Evolutionary conservation across 2,113 vertebrate species (phyloP).

Genomic region (Mustela lutreola): DNA sequence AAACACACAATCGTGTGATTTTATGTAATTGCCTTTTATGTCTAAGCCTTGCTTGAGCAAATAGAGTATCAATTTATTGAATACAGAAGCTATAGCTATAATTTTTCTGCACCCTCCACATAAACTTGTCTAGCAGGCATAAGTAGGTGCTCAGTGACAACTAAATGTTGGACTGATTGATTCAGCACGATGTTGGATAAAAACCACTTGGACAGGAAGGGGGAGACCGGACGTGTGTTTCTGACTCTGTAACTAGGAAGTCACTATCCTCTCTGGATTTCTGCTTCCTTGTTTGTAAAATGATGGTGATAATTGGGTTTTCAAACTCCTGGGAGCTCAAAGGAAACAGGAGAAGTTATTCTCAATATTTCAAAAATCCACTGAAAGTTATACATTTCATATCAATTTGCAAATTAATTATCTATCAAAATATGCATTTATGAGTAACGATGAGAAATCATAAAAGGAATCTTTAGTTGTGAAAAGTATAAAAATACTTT

Average conservation of each 20-base stretch:
- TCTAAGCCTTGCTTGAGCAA: constrained; percentile 56
- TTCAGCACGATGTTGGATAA: background rate
- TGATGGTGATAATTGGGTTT: constrained; percentile 69
- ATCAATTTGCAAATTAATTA: constrained; percentile 25
- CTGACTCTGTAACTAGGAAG: constrained; percentile 20
- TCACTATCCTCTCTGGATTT: constrained; percentile 55
- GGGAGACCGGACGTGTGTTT: background rate
- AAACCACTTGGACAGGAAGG: background rate
- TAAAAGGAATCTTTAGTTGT: constrained; percentile 6
- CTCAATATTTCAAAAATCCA: constrained; percentile 63
- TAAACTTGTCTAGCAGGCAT: background rate
- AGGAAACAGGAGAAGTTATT: constrained; percentile 69
- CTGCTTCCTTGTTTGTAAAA: constrained; percentile 61
- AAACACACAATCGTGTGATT: constrained; percentile 48
- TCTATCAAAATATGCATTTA: constrained; percentile 59
- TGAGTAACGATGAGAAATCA: constrained; percentile 6
- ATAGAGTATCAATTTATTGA: constrained; percentile 54
- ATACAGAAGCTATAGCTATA: background rate
- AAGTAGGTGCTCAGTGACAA: constrained; percentile 18
- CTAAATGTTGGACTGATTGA: background rate
- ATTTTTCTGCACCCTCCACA: background rate
- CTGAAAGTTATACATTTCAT: constrained; percentile 48
- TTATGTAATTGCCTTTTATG: constrained; percentile 60
- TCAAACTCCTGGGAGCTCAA: constrained; percentile 5
- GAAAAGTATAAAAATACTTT: constrained; percentile 22